Evolutionary conservation across 64 coral and sea anemone genomes (phyloP).

Genomic region (Platygyra sinensis): DNA sequence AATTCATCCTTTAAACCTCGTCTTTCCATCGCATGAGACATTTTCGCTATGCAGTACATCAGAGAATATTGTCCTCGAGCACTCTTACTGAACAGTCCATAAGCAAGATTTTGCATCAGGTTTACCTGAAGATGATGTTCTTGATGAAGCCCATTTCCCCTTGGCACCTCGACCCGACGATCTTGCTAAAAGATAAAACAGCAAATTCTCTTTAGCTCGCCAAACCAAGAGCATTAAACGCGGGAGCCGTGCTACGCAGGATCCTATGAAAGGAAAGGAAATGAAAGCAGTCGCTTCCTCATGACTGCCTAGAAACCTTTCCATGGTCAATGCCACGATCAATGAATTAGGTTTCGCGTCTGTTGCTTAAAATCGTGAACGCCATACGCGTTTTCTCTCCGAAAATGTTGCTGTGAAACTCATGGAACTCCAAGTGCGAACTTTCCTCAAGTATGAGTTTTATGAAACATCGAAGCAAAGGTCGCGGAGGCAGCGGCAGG

Average conservation of each 20-base stretch:
- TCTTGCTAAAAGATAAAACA: not conserved
- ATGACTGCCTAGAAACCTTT: constrained; percentile 46
- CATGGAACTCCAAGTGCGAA: constrained; percentile 39
- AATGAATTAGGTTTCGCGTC: constrained; percentile 16
- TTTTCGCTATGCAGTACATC: no score
- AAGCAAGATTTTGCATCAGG: no score
- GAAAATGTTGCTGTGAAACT: constrained; percentile 37
- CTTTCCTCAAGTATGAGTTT: constrained; percentile 23
- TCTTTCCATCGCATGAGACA: no score
- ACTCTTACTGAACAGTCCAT: no score
- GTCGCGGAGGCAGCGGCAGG: constrained; percentile 30
- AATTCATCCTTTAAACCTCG: no score
- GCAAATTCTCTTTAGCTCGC: constrained; percentile 11
- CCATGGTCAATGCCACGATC: constrained; percentile 4
- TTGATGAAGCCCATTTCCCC: not conserved
- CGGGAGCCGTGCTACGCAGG: constrained; percentile 46
- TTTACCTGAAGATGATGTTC: no score
- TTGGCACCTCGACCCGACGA: not conserved
- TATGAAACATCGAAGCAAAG: constrained; percentile 30
- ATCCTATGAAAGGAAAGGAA: constrained; percentile 47
- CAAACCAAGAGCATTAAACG: not conserved
- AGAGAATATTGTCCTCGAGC: no score
- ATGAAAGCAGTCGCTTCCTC: constrained; percentile 16
- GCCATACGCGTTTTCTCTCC: constrained; percentile 5
- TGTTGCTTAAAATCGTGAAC: constrained; percentile 29